A percentile compares a stretch with the other conserved stretches of the same genome.
Conservation (phyloP, 2,888 invertebrate species). For the Antitype chi region DNA sequence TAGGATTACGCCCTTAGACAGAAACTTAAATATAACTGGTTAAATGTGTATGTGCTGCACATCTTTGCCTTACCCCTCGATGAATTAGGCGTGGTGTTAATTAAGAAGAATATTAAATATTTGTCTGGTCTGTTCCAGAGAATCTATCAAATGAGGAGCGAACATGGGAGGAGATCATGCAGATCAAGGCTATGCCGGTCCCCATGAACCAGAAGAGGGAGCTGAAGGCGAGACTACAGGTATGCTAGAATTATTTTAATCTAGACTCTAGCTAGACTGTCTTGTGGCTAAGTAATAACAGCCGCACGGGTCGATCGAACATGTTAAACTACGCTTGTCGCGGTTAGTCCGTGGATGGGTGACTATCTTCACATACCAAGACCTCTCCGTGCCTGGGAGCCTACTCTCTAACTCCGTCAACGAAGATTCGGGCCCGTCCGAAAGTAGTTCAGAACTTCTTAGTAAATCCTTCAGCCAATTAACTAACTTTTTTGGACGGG, state of each 20-base stretch:
- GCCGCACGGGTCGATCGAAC: not conserved
- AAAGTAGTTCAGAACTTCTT: no score
- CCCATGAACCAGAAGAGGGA: constrained; percentile 95
- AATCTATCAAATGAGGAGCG: constrained; percentile 95
- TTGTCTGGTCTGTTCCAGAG: constrained; percentile 80
- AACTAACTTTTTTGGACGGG: no score
- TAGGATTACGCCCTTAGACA: no score
- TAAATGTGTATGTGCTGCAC: not conserved
- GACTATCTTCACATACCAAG: not conserved
- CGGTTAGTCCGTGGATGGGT: not conserved
- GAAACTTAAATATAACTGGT: not conserved
- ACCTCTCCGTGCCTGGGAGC: not conserved
- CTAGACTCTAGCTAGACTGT: not conserved
- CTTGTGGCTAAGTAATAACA: no score
- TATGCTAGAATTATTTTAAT: constrained; percentile 74
- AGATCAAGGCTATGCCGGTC: constrained; percentile 95
- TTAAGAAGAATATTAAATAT: not conserved
- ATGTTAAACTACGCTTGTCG: not conserved
- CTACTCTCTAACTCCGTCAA: no score
- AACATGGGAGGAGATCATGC: constrained; percentile 96
- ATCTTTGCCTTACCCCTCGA: not conserved
- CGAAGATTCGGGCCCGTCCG: no score
- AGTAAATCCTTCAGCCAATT: no score
- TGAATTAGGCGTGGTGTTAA: not conserved
- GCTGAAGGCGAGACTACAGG: constrained; percentile 94